Percentiles rank a stretch among this genome's conserved stretches.
phyloP scores from a whole-genome alignment of 2,113 vertebrate species.

The Ictalurus furcatus region DNA sequence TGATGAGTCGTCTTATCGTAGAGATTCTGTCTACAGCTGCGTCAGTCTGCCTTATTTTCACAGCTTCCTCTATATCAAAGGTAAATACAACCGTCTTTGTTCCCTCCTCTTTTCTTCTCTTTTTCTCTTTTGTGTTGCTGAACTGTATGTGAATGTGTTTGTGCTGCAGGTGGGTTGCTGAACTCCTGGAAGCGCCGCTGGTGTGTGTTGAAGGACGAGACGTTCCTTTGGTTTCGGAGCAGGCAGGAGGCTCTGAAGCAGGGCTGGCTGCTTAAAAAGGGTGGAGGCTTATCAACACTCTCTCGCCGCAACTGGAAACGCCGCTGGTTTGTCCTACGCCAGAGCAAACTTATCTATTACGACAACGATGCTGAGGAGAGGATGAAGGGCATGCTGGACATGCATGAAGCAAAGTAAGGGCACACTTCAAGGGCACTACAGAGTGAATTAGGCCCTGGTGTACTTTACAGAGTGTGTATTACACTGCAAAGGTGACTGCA shows the following conservation, averaged over 20 bases:
- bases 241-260: slow-evolving; percentile 98
- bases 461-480: neutral
- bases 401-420: slow-evolving; percentile 85
- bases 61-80: slow-evolving; percentile 96
- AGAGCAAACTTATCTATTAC: slow-evolving; percentile 94
- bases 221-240: slow-evolving; percentile 96
- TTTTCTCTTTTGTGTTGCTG: neutral
- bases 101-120: neutral
- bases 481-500: neutral
- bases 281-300: slow-evolving; percentile 91
- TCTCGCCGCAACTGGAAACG: slow-evolving; percentile 96
- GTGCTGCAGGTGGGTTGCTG: slow-evolving; percentile 84
- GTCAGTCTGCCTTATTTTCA: slow-evolving; percentile 97
- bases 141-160: neutral
- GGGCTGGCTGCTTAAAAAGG: slow-evolving; percentile 97
- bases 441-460: neutral
- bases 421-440: neutral
- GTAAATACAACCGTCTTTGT: slow-evolving; percentile 63
- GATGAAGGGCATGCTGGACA: slow-evolving; percentile 90
- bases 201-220: slow-evolving; percentile 98
- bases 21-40: slow-evolving; percentile 96
- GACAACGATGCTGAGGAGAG: slow-evolving; percentile 94
- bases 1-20: slow-evolving; percentile 86
- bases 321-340: slow-evolving; percentile 96
- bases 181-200: slow-evolving; percentile 96